phyloP scores from a whole-genome alignment of 2,113 vertebrate species.

The Catagonus wagneri region DNA sequence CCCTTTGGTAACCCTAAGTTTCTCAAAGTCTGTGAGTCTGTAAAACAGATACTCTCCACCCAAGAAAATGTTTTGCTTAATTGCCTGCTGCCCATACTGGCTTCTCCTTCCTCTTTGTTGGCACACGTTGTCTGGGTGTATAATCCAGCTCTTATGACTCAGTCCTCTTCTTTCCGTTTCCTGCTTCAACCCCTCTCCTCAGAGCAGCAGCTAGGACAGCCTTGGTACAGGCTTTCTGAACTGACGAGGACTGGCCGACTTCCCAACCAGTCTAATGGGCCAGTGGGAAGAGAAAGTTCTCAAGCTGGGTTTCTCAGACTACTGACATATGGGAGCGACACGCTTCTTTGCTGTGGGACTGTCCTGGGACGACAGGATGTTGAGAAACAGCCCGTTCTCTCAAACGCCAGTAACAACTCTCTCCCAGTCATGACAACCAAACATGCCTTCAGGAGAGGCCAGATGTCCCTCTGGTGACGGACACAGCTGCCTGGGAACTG shows the following conservation, averaged over 20 bases:
- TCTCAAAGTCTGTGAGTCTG: too few relatives aligned
- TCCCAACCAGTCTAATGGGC: not conserved
- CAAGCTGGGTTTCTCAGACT: not conserved
- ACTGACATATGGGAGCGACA: rapidly evolving
- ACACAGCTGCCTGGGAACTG: not conserved
- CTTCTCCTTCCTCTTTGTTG: not conserved
- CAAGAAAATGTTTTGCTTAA: not conserved
- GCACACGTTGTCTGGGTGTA: too few relatives aligned
- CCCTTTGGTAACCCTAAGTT: too few relatives aligned
- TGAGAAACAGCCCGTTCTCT: not conserved
- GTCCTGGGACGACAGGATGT: not conserved
- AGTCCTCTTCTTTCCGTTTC: not conserved
- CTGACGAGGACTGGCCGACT: not conserved
- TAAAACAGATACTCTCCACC: not conserved
- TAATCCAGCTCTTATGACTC: not conserved
- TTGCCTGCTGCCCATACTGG: too few relatives aligned
- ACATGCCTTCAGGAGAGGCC: not conserved
- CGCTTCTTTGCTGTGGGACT: too few relatives aligned
- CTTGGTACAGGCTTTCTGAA: rapidly evolving
- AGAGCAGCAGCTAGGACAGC: rapidly evolving
- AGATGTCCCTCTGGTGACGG: not conserved
- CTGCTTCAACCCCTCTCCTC: not conserved
- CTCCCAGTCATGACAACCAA: not conserved
- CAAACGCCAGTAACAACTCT: not conserved
- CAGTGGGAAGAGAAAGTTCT: not conserved